Conservation (phyloP, 2,888 invertebrate genomes). For the Eremobia ochroleuca region DNA sequence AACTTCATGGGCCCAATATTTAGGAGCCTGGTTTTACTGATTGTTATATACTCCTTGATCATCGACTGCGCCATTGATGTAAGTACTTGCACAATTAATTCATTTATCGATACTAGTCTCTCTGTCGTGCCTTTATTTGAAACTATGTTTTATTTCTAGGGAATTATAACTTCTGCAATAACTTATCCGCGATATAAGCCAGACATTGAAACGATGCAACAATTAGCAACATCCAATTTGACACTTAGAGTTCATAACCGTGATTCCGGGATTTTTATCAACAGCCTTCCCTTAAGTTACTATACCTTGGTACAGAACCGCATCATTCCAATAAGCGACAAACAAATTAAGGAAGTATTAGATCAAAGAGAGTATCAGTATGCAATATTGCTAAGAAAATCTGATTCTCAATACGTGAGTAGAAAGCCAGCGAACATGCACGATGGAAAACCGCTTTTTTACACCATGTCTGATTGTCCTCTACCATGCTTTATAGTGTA, state of each 20-base stretch:
- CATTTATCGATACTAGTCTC: not conserved
- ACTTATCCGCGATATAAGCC: constrained; percentile 82
- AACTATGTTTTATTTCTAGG: constrained; percentile 77
- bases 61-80: constrained; percentile 87
- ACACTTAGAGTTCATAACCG: constrained; percentile 83
- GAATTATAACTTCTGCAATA: constrained; percentile 85
- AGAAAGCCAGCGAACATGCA: constrained; percentile 78
- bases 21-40: constrained; percentile 78
- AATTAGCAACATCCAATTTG: constrained; percentile 78
- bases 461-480: constrained; percentile 88
- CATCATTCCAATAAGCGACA: constrained; percentile 82
- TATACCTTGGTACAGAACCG: constrained; percentile 76
- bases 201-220: constrained; percentile 77
- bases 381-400: constrained; percentile 88
- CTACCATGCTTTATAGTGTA: constrained; percentile 91
- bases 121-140: not conserved
- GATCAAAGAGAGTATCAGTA: constrained; percentile 83
- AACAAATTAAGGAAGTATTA: constrained; percentile 81
- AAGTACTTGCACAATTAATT: constrained; percentile 72
- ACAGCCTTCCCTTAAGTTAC: constrained; percentile 72
- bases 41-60: constrained; percentile 84
- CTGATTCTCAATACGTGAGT: constrained; percentile 81
- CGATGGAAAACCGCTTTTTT: constrained; percentile 86
- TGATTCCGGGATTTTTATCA: constrained; percentile 81
- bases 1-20: constrained; percentile 83